phyloP scores from a whole-genome alignment of 2,113 vertebrate species.

The Pelodiscus sinensis region DNA sequence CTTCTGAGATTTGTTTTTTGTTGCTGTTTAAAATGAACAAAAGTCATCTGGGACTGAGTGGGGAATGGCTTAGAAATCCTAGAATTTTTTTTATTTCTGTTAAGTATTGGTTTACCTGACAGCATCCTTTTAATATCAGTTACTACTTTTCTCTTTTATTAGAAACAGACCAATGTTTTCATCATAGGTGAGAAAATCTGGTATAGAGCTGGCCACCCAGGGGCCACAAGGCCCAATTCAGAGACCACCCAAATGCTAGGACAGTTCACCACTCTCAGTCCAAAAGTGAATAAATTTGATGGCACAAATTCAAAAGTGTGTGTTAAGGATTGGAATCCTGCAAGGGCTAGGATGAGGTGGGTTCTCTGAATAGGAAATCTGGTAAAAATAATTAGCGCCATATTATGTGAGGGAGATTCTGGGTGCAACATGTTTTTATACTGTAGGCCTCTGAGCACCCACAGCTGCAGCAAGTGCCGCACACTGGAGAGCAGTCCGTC shows the following conservation, averaged over 20 bases:
- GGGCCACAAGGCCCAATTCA: not conserved
- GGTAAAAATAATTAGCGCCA: not conserved
- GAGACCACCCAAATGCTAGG: not conserved
- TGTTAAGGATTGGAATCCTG: not conserved
- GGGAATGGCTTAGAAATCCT: not conserved
- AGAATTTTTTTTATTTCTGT: not conserved
- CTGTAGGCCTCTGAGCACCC: not conserved
- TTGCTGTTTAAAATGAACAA: not conserved
- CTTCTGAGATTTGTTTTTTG: not conserved
- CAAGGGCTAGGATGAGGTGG: not conserved
- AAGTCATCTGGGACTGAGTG: not conserved
- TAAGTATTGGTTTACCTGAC: not conserved
- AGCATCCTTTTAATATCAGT: not conserved
- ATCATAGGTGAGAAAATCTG: not conserved
- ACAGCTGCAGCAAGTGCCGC: not conserved
- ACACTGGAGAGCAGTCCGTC: not conserved
- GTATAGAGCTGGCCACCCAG: not conserved
- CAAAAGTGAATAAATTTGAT: not conserved
- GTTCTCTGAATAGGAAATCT: not conserved
- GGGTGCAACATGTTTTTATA: not conserved
- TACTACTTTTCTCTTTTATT: not conserved
- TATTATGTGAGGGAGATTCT: not conserved
- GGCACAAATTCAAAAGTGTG: not conserved
- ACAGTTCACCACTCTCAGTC: not conserved
- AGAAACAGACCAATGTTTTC: not conserved